Percentiles rank a stretch among this genome's conserved stretches.
phyloP scores from a whole-genome alignment of 2,888 invertebrate genomes.

The Acronicta leporina region DNA sequence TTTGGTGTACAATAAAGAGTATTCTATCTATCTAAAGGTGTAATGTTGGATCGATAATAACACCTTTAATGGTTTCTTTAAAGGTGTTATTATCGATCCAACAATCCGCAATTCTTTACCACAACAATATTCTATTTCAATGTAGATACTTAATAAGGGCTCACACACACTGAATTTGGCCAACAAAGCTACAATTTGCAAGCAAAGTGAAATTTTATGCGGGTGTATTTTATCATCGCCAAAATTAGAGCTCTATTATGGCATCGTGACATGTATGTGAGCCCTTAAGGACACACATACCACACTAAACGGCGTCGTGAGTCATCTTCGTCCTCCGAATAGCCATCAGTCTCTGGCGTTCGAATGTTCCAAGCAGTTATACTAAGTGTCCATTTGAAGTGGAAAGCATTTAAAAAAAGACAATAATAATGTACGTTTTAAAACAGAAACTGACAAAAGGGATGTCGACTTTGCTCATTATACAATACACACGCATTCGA shows the following conservation, averaged over 20 bases:
- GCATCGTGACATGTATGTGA: conserved; percentile 1
- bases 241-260: neutral
- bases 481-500: too few relatives aligned
- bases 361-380: conserved; percentile 42
- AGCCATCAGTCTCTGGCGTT: conserved; percentile 25
- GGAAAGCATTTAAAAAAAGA: conserved; percentile 49
- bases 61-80: too few relatives aligned
- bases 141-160: neutral
- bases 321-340: conserved; percentile 33
- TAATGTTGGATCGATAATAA: too few relatives aligned
- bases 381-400: conserved; percentile 43
- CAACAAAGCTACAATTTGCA: too few relatives aligned
- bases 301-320: conserved; percentile 31
- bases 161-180: conserved; percentile 1
- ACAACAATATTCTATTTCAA: neutral
- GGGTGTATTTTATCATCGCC: neutral
- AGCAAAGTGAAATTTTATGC: too few relatives aligned
- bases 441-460: conserved; percentile 31
- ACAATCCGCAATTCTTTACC: neutral
- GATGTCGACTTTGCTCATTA: too few relatives aligned
- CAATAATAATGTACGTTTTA: conserved; percentile 35
- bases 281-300: conserved; percentile 25
- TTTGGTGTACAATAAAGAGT: too few relatives aligned
- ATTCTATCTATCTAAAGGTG: too few relatives aligned
- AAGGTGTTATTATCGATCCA: neutral